Percentiles rank a stretch among this genome's conserved stretches.
phyloP scores from a whole-genome alignment of 2,888 invertebrate genomes.

The Drosophila borealis region DNA sequence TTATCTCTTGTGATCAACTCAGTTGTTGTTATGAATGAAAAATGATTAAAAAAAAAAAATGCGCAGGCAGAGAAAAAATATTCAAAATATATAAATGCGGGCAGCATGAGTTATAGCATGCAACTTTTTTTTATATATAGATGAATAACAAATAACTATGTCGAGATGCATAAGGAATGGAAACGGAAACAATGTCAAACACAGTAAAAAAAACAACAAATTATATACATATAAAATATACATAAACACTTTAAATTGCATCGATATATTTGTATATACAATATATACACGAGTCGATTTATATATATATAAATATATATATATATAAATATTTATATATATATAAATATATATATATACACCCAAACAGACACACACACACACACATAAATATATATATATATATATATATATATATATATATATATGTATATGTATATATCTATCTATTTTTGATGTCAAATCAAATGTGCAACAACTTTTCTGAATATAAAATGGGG shows the following conservation, averaged over 20 bases:
- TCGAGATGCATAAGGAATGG: constrained; percentile 14
- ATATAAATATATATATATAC: constrained; percentile 4
- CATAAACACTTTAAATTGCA: constrained; percentile 28
- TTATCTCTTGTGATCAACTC: constrained; percentile 80
- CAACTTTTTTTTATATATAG: constrained; percentile 37
- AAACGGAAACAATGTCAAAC: constrained; percentile 42
- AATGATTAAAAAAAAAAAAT: constrained; percentile 26
- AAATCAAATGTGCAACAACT: constrained; percentile 45
- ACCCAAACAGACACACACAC: background rate
- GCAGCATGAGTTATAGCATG: constrained; percentile 24
- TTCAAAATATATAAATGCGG: constrained; percentile 4
- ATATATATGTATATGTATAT: constrained; percentile 31
- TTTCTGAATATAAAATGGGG: constrained; percentile 26
- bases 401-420: constrained; percentile 18
- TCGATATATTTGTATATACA: constrained; percentile 28
- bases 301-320: constrained; percentile 24
- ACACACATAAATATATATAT: constrained; percentile 10
- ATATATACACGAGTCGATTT: constrained; percentile 28
- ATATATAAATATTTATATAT: constrained; percentile 11
- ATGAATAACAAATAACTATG: constrained; percentile 1
- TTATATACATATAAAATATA: constrained; percentile 24
- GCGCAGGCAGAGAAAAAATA: constrained; percentile 6
- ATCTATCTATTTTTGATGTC: constrained; percentile 72
- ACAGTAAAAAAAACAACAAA: constrained; percentile 32
- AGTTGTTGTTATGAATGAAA: constrained; percentile 75